A percentile compares a stretch with the other conserved stretches of the same genome.
Conservation (phyloP, 2,797 vertebrate genomes). For the Oreortyx pictus region DNA sequence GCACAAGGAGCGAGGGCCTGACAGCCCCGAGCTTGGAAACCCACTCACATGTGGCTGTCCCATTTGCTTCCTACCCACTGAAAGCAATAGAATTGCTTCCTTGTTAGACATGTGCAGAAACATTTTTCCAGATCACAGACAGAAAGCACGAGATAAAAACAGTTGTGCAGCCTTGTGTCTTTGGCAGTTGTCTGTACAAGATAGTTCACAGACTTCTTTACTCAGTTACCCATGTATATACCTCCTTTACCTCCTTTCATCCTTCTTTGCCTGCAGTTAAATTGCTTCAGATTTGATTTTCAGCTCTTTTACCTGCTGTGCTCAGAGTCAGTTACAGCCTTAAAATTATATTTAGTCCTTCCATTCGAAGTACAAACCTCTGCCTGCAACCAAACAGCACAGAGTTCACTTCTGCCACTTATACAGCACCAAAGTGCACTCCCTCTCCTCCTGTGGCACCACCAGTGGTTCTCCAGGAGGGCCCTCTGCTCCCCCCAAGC, state of each 20-base stretch:
- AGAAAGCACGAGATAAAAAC: conserved; percentile 2
- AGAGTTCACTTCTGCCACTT: not conserved
- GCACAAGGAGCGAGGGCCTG: not conserved
- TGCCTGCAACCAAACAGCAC: not conserved
- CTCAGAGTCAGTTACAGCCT: not conserved
- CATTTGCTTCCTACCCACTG: not conserved
- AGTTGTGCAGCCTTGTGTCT: not conserved
- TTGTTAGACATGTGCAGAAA: not conserved
- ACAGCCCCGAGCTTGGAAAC: not conserved
- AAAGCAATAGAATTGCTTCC: conserved; percentile 30
- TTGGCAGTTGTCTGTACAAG: not conserved
- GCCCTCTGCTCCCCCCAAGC: not conserved
- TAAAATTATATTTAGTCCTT: not conserved
- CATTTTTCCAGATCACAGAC: conserved; percentile 5
- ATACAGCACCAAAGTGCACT: not conserved
- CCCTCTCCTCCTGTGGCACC: not conserved
- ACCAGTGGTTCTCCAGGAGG: not conserved
- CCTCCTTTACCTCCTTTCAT: not conserved
- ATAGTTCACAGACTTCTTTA: not conserved
- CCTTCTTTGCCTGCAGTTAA: not conserved
- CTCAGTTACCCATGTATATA: not conserved
- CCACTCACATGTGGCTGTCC: not conserved
- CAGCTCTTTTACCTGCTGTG: not conserved
- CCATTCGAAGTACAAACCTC: not conserved
- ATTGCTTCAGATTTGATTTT: not conserved